Base-by-base conservation (phyloP, 1,140 invertebrate species). In the Polypedilum vanderplanki region DNA sequence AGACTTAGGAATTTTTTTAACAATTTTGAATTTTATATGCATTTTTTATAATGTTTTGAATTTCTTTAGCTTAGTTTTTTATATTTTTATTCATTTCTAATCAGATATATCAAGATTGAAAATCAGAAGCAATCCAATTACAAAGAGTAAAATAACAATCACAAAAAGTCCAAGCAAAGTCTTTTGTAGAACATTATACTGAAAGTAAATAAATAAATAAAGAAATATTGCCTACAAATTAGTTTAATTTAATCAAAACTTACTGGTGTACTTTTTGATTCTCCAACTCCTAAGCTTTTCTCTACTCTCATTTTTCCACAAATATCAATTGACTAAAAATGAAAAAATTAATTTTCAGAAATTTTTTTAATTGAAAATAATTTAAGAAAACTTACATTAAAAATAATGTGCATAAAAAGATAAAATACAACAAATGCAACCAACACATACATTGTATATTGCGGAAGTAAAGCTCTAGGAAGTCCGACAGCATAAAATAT, bases 401-500 rank as follows among this genome's bases (percentile, higher is more conserved):
- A 57, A 57, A 57, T 57, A n/a, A 57, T 81, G 81, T 98, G 96
- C 78, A 93, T 89, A 20, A 94, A 78, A 40, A 97, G 90, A 83
- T 98, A 93, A 82, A 97, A 93, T 3, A 89, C 89, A 10, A 98
- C 93, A 83, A 91, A 97, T 12, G 90, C 91, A 7, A 92, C 92
- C 75, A 98, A 82, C 70, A 98, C 89, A 87, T 90, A 97, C 76
- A 93, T 90, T 77, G 91, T 88, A 90, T 93, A 95, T 74, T 90
- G 86, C 0, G 95, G 93, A 70, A 97, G 83, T 79, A 92, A 89
- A 15, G 94, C 92, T 84, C 94, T 94, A 76, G 87, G 88, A 76
- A 98, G 84, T 77, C 89, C 88, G n/a, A 94, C 90, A 46, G 95
- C 93, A 79, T 98, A 93, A 87, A 98, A 98, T 78, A 98, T 93